These are phyloP conservation scores for Mesocentrotus franciscanus DNA, from an alignment of 53 echinoderm and acorn worm genomes.

Conservation along the genomic window DNA sequence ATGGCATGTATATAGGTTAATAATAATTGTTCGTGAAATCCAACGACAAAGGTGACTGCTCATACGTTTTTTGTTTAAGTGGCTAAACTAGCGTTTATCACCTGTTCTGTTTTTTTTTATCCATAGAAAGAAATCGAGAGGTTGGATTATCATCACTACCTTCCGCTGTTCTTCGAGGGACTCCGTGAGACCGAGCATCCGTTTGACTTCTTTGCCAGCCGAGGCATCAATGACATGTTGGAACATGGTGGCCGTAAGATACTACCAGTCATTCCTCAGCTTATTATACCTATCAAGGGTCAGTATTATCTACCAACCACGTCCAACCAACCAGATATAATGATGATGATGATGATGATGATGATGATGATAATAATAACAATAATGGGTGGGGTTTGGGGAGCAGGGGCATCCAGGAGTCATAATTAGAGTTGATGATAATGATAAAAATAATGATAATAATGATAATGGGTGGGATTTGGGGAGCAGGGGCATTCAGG, in stretches of 20 bases:
- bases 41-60: too few relatives aligned
- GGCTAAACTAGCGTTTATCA: too few relatives aligned
- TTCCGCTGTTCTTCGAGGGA: conserved; percentile 89
- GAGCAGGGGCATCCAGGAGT: too few relatives aligned
- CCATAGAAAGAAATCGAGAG: conserved; percentile 71
- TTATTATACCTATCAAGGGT: conserved; percentile 85
- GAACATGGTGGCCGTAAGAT: conserved; percentile 78
- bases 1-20: too few relatives aligned
- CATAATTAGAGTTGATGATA: too few relatives aligned
- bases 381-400: not conserved
- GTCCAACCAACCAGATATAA: conserved; percentile 64
- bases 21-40: too few relatives aligned
- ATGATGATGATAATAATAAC: not conserved
- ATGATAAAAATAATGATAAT: not conserved
- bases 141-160: conserved; percentile 80
- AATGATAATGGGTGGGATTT: too few relatives aligned
- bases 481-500: too few relatives aligned
- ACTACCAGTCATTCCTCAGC: conserved; percentile 81
- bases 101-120: not conserved
- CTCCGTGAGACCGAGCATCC: conserved; percentile 78
- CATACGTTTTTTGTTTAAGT: too few relatives aligned
- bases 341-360: not conserved
- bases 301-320: not conserved
- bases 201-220: conserved; percentile 73
- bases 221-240: conserved; percentile 74